Conservation (phyloP, 2,797 vertebrate genomes). For the Pangasius krempfi region DNA sequence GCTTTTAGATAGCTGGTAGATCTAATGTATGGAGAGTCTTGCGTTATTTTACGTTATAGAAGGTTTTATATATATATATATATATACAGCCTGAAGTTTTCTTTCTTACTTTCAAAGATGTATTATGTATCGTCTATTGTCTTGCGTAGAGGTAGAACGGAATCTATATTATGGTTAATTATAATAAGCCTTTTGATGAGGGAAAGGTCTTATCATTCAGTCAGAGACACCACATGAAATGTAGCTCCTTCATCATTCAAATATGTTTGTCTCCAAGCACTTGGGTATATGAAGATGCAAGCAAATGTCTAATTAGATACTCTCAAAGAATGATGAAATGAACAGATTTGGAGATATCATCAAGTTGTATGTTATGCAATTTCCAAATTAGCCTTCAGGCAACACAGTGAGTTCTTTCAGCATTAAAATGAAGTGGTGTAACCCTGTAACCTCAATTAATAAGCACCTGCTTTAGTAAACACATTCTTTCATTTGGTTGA, state of each 20-base stretch:
- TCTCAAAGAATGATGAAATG: not conserved
- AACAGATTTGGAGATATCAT: not conserved
- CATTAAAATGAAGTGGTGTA: not conserved
- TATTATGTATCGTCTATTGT: not conserved
- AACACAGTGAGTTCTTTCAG: not conserved
- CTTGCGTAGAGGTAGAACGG: not conserved
- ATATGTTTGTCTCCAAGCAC: not conserved
- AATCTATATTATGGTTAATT: not conserved
- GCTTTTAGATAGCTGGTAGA: not conserved
- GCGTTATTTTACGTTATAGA: not conserved
- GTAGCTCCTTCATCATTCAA: not conserved
- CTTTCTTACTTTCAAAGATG: not conserved
- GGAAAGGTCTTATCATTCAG: not conserved
- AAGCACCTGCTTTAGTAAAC: not conserved
- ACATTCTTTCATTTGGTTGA: not conserved
- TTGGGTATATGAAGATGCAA: not conserved
- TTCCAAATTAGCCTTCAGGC: slow-evolving; percentile 9
- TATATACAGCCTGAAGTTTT: not conserved
- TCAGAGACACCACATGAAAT: not conserved
- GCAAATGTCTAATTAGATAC: not conserved
- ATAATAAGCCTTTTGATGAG: not conserved
- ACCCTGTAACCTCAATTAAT: slow-evolving; percentile 1
- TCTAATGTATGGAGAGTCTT: not conserved
- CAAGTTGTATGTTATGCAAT: not conserved
- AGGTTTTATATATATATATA: not conserved